Percentiles rank a stretch among this genome's conserved stretches.
Conservation (phyloP, 1,140 invertebrate species). For the Meloidogyne exigua region DNA sequence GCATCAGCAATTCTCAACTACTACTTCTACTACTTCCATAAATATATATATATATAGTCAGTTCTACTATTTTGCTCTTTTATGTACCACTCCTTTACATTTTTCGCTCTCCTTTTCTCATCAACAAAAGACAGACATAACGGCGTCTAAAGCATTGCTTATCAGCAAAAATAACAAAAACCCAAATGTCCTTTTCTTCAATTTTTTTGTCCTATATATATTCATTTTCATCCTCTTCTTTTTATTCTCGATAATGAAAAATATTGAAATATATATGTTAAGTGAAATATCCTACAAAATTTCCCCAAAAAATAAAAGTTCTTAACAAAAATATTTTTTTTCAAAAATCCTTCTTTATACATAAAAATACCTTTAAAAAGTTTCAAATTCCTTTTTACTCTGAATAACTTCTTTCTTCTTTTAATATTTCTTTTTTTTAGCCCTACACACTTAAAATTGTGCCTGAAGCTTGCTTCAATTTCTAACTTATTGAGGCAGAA, state of each 20-base stretch:
- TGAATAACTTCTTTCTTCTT: not conserved
- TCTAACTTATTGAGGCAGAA: not conserved
- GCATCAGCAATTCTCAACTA: not conserved
- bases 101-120: not conserved
- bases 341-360: too few relatives aligned
- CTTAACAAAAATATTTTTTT: not conserved
- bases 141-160: not conserved
- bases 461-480: not conserved
- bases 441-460: not conserved
- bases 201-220: not conserved
- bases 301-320: not conserved
- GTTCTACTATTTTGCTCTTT: not conserved
- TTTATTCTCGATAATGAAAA: not conserved
- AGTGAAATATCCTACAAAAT: too few relatives aligned
- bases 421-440: too few relatives aligned
- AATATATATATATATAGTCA: not conserved
- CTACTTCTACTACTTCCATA: too few relatives aligned
- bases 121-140: not conserved
- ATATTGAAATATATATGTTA: not conserved
- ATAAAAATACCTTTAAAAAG: not conserved
- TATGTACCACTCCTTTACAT: not conserved
- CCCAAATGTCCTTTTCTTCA: not conserved
- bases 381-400: not conserved
- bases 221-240: not conserved
- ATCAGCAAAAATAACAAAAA: not conserved